phyloP scores from a whole-genome alignment of 2,888 invertebrate species.

The Panzeria rudis region DNA sequence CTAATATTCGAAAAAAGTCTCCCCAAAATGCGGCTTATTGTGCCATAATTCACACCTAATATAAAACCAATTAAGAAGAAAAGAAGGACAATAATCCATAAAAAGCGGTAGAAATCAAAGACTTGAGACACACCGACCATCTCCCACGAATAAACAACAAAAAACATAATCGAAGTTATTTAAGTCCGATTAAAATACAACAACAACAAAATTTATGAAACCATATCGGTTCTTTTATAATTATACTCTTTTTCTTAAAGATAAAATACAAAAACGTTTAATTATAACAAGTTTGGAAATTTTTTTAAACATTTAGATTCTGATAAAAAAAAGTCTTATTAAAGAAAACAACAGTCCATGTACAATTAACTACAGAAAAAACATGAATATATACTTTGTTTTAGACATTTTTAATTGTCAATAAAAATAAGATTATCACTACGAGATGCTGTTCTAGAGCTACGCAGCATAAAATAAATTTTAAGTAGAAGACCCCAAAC shows the following conservation, averaged over 20 bases:
- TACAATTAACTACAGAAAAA: constrained; percentile 5
- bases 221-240: neutral
- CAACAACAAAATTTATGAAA: constrained; percentile 6
- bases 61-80: constrained; percentile 62
- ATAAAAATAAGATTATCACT: constrained; percentile 69
- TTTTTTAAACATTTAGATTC: constrained; percentile 10
- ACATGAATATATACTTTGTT: constrained; percentile 57
- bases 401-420: constrained; percentile 72
- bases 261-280: neutral
- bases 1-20: neutral
- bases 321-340: neutral
- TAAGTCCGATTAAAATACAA: constrained; percentile 46
- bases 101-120: constrained; percentile 78
- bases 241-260: neutral
- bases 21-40: neutral
- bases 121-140: constrained; percentile 64
- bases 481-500: constrained; percentile 8
- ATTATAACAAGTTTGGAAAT: neutral
- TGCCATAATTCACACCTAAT: constrained; percentile 74
- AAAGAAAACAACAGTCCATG: neutral
- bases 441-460: neutral
- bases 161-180: constrained; percentile 65
- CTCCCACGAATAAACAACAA: constrained; percentile 69
- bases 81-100: constrained; percentile 62
- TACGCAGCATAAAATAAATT: constrained; percentile 38